phyloP scores from a whole-genome alignment of 2,888 invertebrate genomes.

The Lithophane ornitopus region DNA sequence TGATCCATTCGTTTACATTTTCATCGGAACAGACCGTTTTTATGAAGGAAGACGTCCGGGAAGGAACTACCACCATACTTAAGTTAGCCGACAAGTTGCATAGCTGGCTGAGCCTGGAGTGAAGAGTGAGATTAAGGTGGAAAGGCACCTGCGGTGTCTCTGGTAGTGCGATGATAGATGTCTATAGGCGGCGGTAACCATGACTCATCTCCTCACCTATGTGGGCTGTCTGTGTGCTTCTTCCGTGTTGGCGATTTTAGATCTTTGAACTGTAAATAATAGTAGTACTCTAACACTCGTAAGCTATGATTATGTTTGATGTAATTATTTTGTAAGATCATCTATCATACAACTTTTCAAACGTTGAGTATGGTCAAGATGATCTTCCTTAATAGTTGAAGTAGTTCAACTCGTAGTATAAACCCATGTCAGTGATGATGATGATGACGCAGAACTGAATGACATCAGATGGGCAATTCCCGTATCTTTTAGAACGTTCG shows the following conservation, averaged over 20 bases:
- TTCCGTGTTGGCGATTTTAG: not conserved
- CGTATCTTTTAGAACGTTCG: not conserved
- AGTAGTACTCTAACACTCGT: not conserved
- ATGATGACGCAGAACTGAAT: not conserved
- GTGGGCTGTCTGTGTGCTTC: not conserved
- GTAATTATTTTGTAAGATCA: conserved; percentile 3
- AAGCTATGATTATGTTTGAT: conserved; percentile 20
- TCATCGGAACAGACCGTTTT: not conserved
- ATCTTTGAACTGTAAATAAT: conserved; percentile 3
- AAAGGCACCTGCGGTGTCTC: not conserved
- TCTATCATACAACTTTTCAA: not conserved
- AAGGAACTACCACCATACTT: not conserved
- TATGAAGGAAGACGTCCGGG: not conserved
- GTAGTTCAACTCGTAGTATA: too few relatives aligned
- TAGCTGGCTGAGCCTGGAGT: too few relatives aligned
- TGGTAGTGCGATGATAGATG: not conserved
- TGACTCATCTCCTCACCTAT: not conserved
- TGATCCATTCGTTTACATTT: not conserved
- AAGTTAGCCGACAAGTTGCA: too few relatives aligned
- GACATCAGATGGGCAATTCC: not conserved
- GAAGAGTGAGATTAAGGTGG: too few relatives aligned
- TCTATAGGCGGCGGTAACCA: too few relatives aligned
- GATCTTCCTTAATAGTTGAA: not conserved
- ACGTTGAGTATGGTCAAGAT: not conserved
- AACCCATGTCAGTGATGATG: too few relatives aligned